These are phyloP conservation scores for Lepidurus arcticus DNA, from an alignment of 1,140 invertebrate genomes.

Conservation along the genomic window DNA sequence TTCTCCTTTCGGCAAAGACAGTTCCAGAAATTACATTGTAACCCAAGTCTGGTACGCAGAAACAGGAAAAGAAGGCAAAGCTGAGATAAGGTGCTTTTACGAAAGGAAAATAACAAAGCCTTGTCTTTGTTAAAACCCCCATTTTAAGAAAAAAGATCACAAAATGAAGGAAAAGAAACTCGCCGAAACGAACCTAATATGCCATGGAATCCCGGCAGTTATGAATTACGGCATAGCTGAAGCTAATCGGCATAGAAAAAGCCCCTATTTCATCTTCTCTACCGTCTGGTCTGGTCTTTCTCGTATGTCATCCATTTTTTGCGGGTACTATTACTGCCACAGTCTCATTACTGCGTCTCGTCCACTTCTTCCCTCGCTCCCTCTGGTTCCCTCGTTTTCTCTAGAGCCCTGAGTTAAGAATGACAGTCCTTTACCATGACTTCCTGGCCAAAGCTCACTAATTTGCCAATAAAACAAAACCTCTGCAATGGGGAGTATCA, in stretches of 20 bases:
- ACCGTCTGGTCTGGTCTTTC: neutral
- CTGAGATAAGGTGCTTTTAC: neutral
- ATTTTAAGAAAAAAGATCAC: too few relatives aligned
- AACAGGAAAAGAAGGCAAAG: neutral
- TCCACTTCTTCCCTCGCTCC: neutral
- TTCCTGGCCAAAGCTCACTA: neutral
- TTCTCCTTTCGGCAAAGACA: neutral
- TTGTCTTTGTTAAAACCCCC: neutral
- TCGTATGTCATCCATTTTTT: neutral
- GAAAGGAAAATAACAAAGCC: neutral
- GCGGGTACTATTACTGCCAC: neutral
- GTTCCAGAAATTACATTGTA: neutral
- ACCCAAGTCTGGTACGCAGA: neutral
- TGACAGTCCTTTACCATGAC: neutral
- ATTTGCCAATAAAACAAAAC: slow-evolving; percentile 17
- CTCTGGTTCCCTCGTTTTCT: neutral
- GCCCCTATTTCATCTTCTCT: neutral
- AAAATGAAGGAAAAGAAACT: neutral
- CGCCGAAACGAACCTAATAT: neutral
- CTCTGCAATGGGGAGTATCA: neutral
- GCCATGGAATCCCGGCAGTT: neutral
- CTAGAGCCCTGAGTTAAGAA: neutral
- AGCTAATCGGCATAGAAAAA: neutral
- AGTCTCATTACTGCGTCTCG: slow-evolving; percentile 4
- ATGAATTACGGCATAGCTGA: neutral